phyloP scores from a whole-genome alignment of 2,888 invertebrate genomes.

The Theodoxus fluviatilis region DNA sequence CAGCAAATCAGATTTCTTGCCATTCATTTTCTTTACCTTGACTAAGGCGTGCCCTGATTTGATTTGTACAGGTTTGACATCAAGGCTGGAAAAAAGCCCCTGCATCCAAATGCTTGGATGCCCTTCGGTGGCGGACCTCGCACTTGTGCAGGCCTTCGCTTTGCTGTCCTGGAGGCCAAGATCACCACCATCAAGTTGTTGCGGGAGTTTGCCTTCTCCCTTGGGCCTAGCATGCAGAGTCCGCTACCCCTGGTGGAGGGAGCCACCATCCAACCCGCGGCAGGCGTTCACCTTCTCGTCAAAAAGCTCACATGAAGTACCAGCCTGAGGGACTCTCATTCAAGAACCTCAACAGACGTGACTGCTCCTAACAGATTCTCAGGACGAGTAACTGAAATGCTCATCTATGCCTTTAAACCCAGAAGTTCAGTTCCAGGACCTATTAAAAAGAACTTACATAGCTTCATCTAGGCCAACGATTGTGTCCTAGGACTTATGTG shows the following conservation, averaged over 20 bases:
- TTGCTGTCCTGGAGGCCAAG: constrained; percentile 59
- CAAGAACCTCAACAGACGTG: no score
- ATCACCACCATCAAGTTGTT: constrained; percentile 50
- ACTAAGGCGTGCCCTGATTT: no score
- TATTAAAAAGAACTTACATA: no score
- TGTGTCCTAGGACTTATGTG: no score
- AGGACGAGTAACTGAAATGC: no score
- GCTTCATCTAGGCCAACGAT: no score
- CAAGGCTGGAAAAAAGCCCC: neutral
- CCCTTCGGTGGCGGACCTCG: constrained; percentile 61
- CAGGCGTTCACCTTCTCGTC: constrained; percentile 45
- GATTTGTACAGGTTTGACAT: no score
- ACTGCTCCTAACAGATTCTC: no score
- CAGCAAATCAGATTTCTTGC: no score
- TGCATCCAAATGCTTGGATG: constrained; percentile 56
- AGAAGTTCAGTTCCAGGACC: constrained; percentile 17
- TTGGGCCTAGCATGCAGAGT: constrained; percentile 36
- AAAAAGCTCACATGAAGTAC: constrained; percentile 15
- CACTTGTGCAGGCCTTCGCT: constrained; percentile 54
- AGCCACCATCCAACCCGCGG: constrained; percentile 52
- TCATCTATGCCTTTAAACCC: no score
- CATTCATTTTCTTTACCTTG: no score
- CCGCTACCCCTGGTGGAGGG: constrained; percentile 52
- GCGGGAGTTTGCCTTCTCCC: constrained; percentile 46
- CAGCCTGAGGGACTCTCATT: no score